A percentile compares a stretch with the other conserved stretches of the same genome.
These are phyloP conservation scores for Oreochromis mossambicus DNA, from an alignment of 2,797 vertebrate species.

Conservation along the genomic window DNA sequence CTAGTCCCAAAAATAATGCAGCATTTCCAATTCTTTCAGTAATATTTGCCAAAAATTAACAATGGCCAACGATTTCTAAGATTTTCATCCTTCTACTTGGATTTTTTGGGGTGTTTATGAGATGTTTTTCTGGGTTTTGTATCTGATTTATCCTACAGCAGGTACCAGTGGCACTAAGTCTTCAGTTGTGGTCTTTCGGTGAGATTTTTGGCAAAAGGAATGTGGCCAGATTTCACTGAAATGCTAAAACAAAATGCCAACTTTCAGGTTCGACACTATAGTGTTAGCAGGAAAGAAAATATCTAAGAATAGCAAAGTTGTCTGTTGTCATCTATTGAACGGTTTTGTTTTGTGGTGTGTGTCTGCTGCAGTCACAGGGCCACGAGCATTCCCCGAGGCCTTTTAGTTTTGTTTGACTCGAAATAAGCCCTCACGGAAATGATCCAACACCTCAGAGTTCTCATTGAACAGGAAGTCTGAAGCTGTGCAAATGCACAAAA, in stretches of 20 bases:
- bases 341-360: background rate
- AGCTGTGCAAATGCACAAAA: background rate
- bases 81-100: background rate
- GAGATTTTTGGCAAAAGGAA: background rate
- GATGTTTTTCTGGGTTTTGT: background rate
- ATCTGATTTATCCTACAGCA: background rate
- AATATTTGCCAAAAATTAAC: background rate
- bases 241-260: background rate
- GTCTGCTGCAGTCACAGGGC: background rate
- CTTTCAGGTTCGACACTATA: background rate
- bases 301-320: background rate
- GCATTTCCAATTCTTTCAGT: background rate
- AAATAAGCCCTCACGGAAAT: background rate
- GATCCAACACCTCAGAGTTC: rapidly evolving
- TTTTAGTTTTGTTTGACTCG: background rate
- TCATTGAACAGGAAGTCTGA: background rate
- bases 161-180: background rate
- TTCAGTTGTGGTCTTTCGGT: background rate
- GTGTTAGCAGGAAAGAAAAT: background rate
- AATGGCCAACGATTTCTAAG: background rate
- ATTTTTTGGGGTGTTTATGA: background rate
- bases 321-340: background rate
- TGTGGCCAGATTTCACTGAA: background rate
- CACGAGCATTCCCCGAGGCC: background rate
- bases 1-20: background rate